These are phyloP conservation scores for Bombus terrestris DNA, from an alignment of 1,140 invertebrate genomes.

Conservation along the genomic window DNA sequence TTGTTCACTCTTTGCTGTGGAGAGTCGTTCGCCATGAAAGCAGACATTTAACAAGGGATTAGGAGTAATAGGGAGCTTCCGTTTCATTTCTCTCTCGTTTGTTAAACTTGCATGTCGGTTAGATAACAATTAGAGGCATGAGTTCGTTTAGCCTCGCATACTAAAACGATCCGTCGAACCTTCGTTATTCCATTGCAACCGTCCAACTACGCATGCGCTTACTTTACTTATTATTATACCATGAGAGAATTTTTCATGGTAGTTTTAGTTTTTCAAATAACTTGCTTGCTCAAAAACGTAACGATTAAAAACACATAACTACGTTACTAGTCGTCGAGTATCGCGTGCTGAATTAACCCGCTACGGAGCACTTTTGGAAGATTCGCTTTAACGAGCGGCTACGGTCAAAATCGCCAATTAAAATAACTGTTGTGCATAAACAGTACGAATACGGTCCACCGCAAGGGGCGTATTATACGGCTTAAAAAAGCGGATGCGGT, in stretches of 20 bases:
- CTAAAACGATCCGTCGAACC: neutral
- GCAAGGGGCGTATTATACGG: constrained; percentile 60
- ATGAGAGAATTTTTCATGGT: neutral
- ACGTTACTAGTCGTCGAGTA: neutral
- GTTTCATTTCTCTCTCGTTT: neutral
- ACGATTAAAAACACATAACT: neutral
- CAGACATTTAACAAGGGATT: neutral
- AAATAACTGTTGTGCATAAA: constrained; percentile 66
- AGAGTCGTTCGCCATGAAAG: neutral
- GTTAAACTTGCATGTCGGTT: neutral
- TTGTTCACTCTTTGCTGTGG: neutral
- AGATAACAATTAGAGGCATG: neutral
- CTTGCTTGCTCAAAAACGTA: too few relatives aligned
- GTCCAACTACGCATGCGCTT: neutral
- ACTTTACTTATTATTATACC: too few relatives aligned
- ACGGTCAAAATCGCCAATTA: constrained; percentile 18
- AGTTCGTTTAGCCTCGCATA: neutral
- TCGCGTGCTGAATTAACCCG: neutral
- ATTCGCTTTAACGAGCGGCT: constrained; percentile 4
- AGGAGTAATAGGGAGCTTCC: neutral
- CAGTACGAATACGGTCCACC: constrained; percentile 73
- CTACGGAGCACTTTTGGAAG: neutral
- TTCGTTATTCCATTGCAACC: neutral
- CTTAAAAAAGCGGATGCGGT: constrained; percentile 58
- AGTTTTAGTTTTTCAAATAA: too few relatives aligned